Conservation (phyloP, 92 coral and sea anemone genomes). For the Heliopora coerulea region DNA sequence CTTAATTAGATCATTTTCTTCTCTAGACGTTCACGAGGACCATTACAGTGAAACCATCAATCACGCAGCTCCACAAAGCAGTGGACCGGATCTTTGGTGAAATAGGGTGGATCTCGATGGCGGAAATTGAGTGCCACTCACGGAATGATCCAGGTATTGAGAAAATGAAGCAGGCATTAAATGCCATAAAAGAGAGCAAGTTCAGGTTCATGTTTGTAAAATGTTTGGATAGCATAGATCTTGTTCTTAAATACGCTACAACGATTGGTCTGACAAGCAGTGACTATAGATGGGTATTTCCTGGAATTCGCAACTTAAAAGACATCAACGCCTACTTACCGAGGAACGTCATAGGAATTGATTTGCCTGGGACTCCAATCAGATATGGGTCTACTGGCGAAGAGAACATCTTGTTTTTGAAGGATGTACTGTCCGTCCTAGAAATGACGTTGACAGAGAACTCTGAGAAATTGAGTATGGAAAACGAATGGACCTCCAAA, state of each 20-base stretch:
- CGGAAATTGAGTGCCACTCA: slow-evolving; percentile 15
- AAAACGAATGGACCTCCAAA: slow-evolving; percentile 8
- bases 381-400: background rate
- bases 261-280: slow-evolving; percentile 23
- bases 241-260: background rate
- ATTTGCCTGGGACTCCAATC: slow-evolving; percentile 11
- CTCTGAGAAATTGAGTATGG: background rate
- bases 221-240: slow-evolving; percentile 19
- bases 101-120: slow-evolving; percentile 24
- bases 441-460: slow-evolving; percentile 12
- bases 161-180: slow-evolving; percentile 2
- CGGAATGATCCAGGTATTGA: background rate
- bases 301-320: background rate
- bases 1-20: no score
- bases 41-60: slow-evolving; percentile 18
- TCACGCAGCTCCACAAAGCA: slow-evolving; percentile 29
- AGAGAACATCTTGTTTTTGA: background rate
- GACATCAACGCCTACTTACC: background rate
- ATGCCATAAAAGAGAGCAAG: background rate
- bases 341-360: slow-evolving; percentile 19
- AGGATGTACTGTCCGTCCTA: slow-evolving; percentile 25
- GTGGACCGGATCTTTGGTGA: slow-evolving; percentile 25
- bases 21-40: background rate
- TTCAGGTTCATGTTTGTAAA: slow-evolving; percentile 27
- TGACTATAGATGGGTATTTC: slow-evolving; percentile 26